Conservation (phyloP, 2,888 invertebrate species). For the Disparrhopalites patrizii region DNA sequence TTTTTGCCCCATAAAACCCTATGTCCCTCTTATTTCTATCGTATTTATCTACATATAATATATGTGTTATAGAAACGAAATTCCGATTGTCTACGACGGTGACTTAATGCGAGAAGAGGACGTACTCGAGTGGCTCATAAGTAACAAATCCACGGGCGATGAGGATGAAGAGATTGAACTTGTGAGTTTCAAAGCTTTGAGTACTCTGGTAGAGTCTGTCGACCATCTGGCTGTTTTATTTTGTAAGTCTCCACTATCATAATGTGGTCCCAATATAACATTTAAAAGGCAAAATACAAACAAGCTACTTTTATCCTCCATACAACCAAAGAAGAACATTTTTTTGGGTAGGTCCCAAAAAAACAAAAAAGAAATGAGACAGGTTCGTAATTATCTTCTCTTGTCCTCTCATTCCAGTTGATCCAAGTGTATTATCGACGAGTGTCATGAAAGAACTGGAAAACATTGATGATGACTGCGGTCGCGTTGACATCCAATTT, state of each 20-base stretch:
- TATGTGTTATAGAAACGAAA: constrained; percentile 71
- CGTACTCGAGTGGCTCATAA: constrained; percentile 87
- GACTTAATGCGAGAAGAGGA: constrained; percentile 86
- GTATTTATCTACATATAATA: too few relatives aligned
- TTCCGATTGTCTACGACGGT: constrained; percentile 89
- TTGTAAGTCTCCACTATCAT: constrained; percentile 36
- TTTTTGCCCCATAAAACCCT: too few relatives aligned
- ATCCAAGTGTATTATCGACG: constrained; percentile 76
- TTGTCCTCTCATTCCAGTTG: constrained; percentile 60
- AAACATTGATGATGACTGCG: constrained; percentile 72
- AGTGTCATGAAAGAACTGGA: constrained; percentile 81
- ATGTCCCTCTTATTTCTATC: too few relatives aligned
- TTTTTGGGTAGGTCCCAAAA: too few relatives aligned
- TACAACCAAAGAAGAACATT: too few relatives aligned
- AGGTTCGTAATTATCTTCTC: background rate
- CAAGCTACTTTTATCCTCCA: too few relatives aligned
- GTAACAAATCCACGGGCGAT: constrained; percentile 88
- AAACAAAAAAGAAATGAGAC: too few relatives aligned
- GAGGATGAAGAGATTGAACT: constrained; percentile 72
- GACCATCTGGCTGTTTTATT: constrained; percentile 88
- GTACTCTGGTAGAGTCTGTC: constrained; percentile 80
- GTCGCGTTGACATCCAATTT: constrained; percentile 71
- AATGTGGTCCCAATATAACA: background rate
- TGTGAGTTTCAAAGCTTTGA: constrained; percentile 82
- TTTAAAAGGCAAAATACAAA: background rate